A percentile compares a stretch with the other conserved stretches of the same genome.
phyloP scores from a whole-genome alignment of 2,113 vertebrate species.

The Chaenogobius annularis region DNA sequence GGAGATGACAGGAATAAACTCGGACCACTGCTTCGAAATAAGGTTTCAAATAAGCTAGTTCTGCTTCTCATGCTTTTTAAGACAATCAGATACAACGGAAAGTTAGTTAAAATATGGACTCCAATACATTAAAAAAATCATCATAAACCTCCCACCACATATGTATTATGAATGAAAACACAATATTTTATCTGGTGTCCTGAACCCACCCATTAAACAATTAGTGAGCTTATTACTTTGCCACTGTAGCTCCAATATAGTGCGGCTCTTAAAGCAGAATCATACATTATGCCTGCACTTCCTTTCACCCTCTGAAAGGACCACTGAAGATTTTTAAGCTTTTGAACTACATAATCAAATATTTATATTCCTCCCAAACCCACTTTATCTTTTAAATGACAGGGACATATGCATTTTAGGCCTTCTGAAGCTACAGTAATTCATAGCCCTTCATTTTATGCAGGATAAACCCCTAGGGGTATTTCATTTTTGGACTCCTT shows the following conservation, averaged over 20 bases:
- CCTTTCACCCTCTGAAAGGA: background rate
- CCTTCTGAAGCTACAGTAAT: background rate
- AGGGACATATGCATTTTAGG: background rate
- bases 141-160: background rate
- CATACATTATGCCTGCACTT: constrained; percentile 1
- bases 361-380: background rate
- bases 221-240: background rate
- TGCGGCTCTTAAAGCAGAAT: background rate
- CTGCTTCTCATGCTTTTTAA: too few species aligned
- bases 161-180: background rate
- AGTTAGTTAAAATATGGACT: too few species aligned
- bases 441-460: constrained; percentile 17
- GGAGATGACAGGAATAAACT: too few species aligned
- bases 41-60: too few species aligned
- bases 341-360: constrained; percentile 3
- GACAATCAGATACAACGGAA: too few species aligned
- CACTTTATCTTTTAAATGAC: constrained; percentile 4
- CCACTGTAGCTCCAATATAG: background rate
- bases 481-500: background rate
- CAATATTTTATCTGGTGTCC: background rate
- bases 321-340: background rate
- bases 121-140: too few species aligned
- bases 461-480: background rate
- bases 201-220: background rate
- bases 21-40: too few species aligned